Conservation (phyloP, 2,797 vertebrate species). For the Martes flavigula region DNA sequence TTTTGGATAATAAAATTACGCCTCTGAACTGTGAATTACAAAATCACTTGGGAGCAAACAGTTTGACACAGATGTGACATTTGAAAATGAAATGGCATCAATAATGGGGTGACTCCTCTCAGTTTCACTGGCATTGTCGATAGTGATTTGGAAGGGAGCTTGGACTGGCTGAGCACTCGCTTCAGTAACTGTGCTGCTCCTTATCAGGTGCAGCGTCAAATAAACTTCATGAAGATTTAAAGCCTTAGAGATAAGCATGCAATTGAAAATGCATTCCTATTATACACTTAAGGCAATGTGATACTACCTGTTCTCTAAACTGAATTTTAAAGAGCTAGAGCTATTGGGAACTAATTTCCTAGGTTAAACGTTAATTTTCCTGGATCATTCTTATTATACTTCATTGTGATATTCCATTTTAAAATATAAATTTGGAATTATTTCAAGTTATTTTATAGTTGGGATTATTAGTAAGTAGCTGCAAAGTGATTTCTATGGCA, state of each 20-base stretch:
- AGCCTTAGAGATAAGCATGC: slow-evolving; percentile 54
- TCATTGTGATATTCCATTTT: slow-evolving; percentile 31
- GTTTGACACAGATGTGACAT: slow-evolving; percentile 17
- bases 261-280: slow-evolving; percentile 67
- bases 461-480: slow-evolving; percentile 22
- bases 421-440: slow-evolving; percentile 8
- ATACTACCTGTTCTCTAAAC: slow-evolving; percentile 62
- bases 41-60: slow-evolving; percentile 61
- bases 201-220: slow-evolving; percentile 71
- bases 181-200: background rate
- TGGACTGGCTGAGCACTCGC: background rate
- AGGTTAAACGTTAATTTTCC: slow-evolving; percentile 57
- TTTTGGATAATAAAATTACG: slow-evolving; percentile 54
- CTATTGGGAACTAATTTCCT: slow-evolving; percentile 55
- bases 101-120: background rate
- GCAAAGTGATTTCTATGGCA: background rate
- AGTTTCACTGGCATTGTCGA: background rate
- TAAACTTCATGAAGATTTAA: slow-evolving; percentile 57
- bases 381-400: slow-evolving; percentile 44
- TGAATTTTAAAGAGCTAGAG: slow-evolving; percentile 61
- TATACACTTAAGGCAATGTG: slow-evolving; percentile 61
- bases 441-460: slow-evolving; percentile 24
- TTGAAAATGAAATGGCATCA: slow-evolving; percentile 45
- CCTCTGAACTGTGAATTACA: slow-evolving; percentile 19
- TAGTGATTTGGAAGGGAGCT: background rate